Evolutionary conservation across 2,797 vertebrate genomes (phyloP), one percentile per base, ranked within the genome.

Genomic region (Halcyon smyrnensis): DNA sequence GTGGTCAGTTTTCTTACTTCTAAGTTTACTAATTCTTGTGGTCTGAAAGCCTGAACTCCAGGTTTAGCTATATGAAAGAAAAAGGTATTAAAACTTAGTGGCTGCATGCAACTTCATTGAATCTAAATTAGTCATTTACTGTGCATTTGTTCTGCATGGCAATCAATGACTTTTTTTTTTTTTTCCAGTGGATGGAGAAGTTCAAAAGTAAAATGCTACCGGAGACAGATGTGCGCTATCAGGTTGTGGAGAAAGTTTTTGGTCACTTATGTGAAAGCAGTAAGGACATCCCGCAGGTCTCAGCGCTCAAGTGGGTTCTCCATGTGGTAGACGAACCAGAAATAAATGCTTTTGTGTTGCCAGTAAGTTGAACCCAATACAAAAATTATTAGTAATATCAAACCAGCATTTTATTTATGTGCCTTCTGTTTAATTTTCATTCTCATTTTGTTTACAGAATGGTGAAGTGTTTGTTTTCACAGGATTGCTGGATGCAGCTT

Each of bases 391-490:
- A 65, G 3, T 64, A 25, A 7, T 34, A 39, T 12, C 41, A 39
- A 71, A 87, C 39, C 28, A 43, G 27, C 7, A 7, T 76, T 78
- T 84, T 56, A 36, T 43, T 79, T 70, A 8, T 60, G 1, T 74
- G 7, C 60, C 17, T 84, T 34, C 9, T n/a, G 18, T 12, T 53
- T 77, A 21, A 34, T 95, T 78, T 48, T 74, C 37, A 21, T 46
- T 86, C 19, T 67, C 24, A 77, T 74, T 89, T 92, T 90, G 51
- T 70, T 95, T 94, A 15, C 89, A 99, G 99, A 99, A 99, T 68
- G 99, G 99, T 32, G 98, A 99, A 83, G 98, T 99, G 73, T 99
- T 99, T 96, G 94, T 99, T 92, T 99, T 99, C 83, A 99, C 98
- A n/a, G 99, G 99, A 68, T 98, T 99, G 98, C 95, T 99, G 84